A percentile compares a stretch with the other conserved stretches of the same genome.
Conservation (phyloP, 2,113 vertebrate genomes). For the Misgurnus mizolepis region DNA sequence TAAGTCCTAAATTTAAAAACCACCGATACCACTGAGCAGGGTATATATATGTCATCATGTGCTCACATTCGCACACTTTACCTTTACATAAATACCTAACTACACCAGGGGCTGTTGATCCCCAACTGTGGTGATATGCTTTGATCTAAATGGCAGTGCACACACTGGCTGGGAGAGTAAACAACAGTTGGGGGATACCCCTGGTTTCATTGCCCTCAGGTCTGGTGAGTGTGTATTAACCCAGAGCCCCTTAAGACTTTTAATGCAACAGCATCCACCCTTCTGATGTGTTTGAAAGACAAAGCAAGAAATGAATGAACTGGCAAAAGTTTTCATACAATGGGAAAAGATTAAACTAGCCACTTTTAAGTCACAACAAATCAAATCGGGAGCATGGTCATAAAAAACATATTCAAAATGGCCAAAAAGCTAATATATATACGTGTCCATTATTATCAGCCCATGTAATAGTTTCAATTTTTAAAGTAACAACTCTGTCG, state of each 20-base stretch:
- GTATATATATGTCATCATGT: background rate
- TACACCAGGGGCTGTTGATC: constrained; percentile 11
- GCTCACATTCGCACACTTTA: background rate
- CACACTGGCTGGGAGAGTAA: constrained; percentile 37
- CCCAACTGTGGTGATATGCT: constrained; percentile 40
- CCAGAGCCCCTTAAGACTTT: background rate
- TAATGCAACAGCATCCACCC: background rate
- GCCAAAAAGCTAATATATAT: background rate
- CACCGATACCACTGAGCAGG: background rate
- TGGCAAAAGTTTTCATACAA: too few relatives aligned
- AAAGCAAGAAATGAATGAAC: constrained; percentile 16
- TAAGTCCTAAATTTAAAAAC: constrained; percentile 26
- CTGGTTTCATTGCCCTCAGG: constrained; percentile 23
- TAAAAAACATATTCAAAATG: too few relatives aligned
- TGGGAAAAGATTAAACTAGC: background rate
- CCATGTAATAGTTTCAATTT: background rate
- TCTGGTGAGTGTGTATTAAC: background rate
- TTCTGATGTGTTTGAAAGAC: background rate
- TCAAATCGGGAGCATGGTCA: too few relatives aligned
- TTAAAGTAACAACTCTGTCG: background rate
- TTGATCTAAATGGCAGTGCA: constrained; percentile 47
- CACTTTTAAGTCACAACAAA: too few relatives aligned
- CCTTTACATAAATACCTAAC: constrained; percentile 33
- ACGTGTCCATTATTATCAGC: background rate
- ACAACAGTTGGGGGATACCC: constrained; percentile 45